Conservation (phyloP, 2,113 vertebrate species). For the Cinclus cinclus region DNA sequence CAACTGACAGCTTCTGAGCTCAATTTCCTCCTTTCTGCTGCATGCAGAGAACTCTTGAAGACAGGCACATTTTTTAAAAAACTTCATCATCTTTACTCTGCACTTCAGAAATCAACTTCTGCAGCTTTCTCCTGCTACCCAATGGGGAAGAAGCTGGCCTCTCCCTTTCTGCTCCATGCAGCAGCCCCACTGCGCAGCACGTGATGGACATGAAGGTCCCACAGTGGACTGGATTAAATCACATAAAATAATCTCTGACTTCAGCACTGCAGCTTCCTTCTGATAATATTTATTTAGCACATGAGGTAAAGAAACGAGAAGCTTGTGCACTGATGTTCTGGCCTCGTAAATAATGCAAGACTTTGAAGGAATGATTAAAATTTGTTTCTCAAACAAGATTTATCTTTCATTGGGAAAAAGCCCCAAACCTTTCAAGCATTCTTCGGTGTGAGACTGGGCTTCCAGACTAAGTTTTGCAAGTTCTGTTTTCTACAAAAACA, state of each 20-base stretch:
- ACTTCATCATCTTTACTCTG: not conserved
- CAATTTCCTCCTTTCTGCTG: conserved; percentile 33
- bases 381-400: not conserved
- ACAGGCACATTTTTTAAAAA: not conserved
- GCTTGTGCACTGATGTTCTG: not conserved
- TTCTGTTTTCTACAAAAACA: not conserved
- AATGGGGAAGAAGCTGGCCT: not conserved
- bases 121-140: not conserved
- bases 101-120: not conserved
- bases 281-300: not conserved
- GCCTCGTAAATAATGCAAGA: not conserved
- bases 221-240: not conserved
- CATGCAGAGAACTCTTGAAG: not conserved
- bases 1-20: conserved; percentile 20
- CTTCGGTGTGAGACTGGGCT: not conserved
- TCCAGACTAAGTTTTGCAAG: not conserved
- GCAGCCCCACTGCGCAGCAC: no score
- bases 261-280: not conserved
- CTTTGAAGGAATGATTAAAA: not conserved
- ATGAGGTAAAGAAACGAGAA: fast-evolving
- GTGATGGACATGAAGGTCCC: no score
- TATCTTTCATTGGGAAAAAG: not conserved
- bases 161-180: not conserved
- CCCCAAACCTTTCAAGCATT: not conserved
- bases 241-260: not conserved